phyloP scores from a whole-genome alignment of 2,797 vertebrate species.

The Cheirogaleus major region DNA sequence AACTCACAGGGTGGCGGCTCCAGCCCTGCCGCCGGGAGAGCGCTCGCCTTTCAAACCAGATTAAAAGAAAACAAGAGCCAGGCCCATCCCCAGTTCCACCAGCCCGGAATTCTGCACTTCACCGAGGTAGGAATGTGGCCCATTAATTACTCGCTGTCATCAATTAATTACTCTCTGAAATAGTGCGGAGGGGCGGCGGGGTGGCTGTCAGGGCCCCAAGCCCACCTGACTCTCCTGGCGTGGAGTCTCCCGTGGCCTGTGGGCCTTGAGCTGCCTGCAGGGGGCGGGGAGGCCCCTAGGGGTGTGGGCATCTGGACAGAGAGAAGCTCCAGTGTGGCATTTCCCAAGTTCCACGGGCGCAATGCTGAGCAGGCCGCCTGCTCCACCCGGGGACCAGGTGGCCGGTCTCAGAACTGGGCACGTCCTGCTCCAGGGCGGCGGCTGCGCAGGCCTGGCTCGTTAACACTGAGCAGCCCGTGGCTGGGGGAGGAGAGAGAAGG shows the following conservation, averaged over 20 bases:
- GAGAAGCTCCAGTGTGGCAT: slow-evolving; percentile 68
- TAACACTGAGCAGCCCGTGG: slow-evolving; percentile 41
- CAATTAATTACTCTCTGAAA: slow-evolving; percentile 47
- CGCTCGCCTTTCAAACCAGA: neutral
- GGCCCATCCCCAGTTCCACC: neutral
- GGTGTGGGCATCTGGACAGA: neutral
- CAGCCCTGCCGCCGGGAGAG: neutral
- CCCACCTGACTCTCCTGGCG: rapidly evolving
- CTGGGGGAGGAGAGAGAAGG: rapidly evolving
- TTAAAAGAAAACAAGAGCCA: slow-evolving; percentile 60
- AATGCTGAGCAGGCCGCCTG: slow-evolving; percentile 23
- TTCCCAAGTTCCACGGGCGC: slow-evolving; percentile 49
- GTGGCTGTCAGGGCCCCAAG: neutral
- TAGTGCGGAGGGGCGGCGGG: neutral
- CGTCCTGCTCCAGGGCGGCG: slow-evolving; percentile 62
- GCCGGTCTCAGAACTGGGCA: slow-evolving; percentile 65
- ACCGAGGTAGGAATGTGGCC: neutral
- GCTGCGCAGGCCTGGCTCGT: slow-evolving; percentile 64
- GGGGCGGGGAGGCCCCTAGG: neutral
- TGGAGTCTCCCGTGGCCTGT: neutral
- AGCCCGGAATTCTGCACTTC: neutral
- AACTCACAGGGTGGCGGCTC: neutral
- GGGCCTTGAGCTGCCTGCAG: neutral
- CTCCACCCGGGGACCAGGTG: slow-evolving; percentile 78
- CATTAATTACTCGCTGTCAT: neutral